A percentile compares a stretch with the other conserved stretches of the same genome.
phyloP scores from a whole-genome alignment of 2,113 vertebrate species.

The Salvelinus alpinus region DNA sequence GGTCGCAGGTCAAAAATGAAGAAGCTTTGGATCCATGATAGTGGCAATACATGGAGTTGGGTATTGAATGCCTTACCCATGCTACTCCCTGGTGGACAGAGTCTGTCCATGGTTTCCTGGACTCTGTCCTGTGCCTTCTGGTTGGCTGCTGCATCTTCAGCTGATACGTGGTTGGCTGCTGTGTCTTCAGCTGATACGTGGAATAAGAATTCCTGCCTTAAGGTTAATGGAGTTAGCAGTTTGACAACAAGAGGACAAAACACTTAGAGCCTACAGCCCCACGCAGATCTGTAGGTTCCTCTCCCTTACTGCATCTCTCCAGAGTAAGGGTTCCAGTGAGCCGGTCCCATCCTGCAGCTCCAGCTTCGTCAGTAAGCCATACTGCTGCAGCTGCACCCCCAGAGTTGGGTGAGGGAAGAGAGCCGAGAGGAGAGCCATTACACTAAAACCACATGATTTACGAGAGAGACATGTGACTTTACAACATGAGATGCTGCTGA shows the following conservation, averaged over 20 bases:
- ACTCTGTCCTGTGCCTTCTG: constrained; percentile 79
- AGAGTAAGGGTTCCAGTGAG: constrained; percentile 80
- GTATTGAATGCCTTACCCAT: constrained; percentile 68
- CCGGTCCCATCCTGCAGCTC: constrained; percentile 82
- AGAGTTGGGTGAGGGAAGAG: constrained; percentile 66
- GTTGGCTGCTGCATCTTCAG: constrained; percentile 74
- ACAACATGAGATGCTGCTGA: no score
- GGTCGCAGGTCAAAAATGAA: no score
- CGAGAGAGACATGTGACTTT: not conserved
- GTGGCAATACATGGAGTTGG: not conserved
- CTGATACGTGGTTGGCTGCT: constrained; percentile 66
- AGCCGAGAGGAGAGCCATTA: not conserved
- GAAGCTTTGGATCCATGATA: no score
- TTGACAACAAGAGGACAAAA: constrained; percentile 1
- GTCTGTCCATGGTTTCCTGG: constrained; percentile 72
- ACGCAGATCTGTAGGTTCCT: not conserved
- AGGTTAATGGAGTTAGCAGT: no score
- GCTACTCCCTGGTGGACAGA: constrained; percentile 80
- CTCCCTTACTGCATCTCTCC: constrained; percentile 83
- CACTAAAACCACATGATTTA: not conserved
- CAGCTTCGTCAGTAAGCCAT: constrained; percentile 84
- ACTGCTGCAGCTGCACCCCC: constrained; percentile 79
- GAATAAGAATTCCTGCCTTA: constrained; percentile 84
- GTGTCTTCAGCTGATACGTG: no score
- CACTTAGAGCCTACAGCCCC: no score